A percentile compares a stretch with the other conserved stretches of the same genome.
These are phyloP conservation scores for Callospermophilus lateralis DNA, from an alignment of 2,113 vertebrate species.

Conservation along the genomic window DNA sequence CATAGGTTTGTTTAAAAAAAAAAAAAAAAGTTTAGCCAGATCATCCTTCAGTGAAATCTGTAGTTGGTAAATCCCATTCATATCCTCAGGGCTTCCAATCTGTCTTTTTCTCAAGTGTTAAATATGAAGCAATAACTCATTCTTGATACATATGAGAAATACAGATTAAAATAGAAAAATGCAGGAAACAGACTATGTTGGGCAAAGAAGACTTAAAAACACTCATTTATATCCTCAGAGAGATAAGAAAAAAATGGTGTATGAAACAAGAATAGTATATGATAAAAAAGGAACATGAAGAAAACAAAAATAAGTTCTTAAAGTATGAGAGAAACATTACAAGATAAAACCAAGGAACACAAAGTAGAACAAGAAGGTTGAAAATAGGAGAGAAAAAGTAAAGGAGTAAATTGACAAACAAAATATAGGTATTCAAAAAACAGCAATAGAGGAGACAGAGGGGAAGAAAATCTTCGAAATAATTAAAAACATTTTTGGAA, in stretches of 20 bases:
- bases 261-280: not conserved
- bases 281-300: not conserved
- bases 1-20: not conserved
- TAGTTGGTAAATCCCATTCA: not conserved
- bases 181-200: not conserved
- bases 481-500: constrained; percentile 4
- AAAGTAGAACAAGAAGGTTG: not conserved
- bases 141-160: not conserved
- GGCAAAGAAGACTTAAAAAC: not conserved
- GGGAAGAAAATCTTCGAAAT: not conserved
- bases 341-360: constrained; percentile 27
- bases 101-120: not conserved
- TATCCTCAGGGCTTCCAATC: not conserved
- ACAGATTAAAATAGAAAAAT: not conserved
- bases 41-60: not conserved
- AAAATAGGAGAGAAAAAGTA: not conserved
- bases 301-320: not conserved
- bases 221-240: not conserved
- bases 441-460: not conserved
- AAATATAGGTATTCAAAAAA: not conserved
- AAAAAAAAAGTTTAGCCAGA: not conserved
- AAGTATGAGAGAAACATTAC: not conserved
- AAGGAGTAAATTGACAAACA: not conserved
- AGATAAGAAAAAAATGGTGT: not conserved
- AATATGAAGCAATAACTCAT: not conserved